phyloP scores from a whole-genome alignment of 2,888 invertebrate genomes.

The Geotrupes spiniger region DNA sequence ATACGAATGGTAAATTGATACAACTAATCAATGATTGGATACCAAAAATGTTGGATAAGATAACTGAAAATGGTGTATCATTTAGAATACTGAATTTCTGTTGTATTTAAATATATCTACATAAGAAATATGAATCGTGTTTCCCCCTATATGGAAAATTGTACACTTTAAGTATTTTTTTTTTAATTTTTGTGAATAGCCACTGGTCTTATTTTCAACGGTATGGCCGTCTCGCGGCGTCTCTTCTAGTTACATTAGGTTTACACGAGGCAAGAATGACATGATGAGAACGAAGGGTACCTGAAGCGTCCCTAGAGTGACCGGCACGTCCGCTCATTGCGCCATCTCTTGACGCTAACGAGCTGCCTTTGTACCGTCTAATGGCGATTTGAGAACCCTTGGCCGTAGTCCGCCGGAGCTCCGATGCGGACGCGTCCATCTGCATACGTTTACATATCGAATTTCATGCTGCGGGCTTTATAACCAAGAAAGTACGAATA shows the following conservation, averaged over 20 bases:
- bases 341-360: slow-evolving; percentile 43
- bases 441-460: slow-evolving; percentile 38
- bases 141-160: too few relatives aligned
- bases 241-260: not conserved
- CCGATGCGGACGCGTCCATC: slow-evolving; percentile 25
- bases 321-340: slow-evolving; percentile 40
- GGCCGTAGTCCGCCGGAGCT: slow-evolving; percentile 4
- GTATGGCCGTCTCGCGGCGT: too few relatives aligned
- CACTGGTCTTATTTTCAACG: too few relatives aligned
- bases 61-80: too few relatives aligned
- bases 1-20: too few relatives aligned
- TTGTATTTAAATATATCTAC: too few relatives aligned
- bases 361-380: slow-evolving; percentile 46
- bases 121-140: too few relatives aligned
- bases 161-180: too few relatives aligned
- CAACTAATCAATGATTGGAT: too few relatives aligned
- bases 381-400: slow-evolving; percentile 47
- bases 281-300: slow-evolving; percentile 45
- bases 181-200: too few relatives aligned
- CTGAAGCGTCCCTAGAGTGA: slow-evolving; percentile 47
- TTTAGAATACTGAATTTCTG: too few relatives aligned
- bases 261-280: slow-evolving; percentile 22
- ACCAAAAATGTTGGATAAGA: too few relatives aligned
- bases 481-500: slow-evolving; percentile 30
- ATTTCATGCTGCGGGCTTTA: slow-evolving; percentile 30